Base-by-base conservation (phyloP, 1,140 invertebrate genomes). In the Drosophila arizonae region DNA sequence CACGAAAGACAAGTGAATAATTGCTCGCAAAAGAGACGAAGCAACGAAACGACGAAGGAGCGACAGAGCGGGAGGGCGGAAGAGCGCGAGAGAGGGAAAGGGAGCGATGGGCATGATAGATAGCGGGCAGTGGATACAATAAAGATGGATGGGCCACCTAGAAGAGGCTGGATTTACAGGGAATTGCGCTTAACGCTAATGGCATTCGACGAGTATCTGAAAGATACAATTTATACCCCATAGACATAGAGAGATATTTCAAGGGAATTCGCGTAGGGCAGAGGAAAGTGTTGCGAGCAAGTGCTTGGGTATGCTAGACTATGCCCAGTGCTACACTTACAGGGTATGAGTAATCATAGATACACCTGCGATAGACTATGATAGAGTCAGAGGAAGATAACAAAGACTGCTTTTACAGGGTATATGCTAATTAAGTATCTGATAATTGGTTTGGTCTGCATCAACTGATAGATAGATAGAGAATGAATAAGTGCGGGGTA, bases 151-250 rank as follows among this genome's bases (percentile, higher is more conserved):
- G 43, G 17, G 43, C n/a, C 43, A 17, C 43, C n/a, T 46, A 15
- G n/a, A 17, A 8, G 43, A 17, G 6, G 28, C 51, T 33, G 26
- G n/a, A 54, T n/a, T 30, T 54, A 28, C 26, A 17, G 51, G 51
- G 51, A 54, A 55, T 39, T 36, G n/a, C 26, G 50, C 30, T 55
- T 55, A 55, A 6, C n/a, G 52, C 52, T 55, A 55, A 39, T 55
- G 52, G 52, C 30, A 33, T 36, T 54, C 46, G 46, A 13, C 46
- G 46, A 6, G 46, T 13, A 50, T 50, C 17, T 50, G 17, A 24
- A 10, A 50, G 17, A 50, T 50, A 50, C 46, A 50, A 15, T 45
- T n/a, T 45, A 45, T 8, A 45, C n/a, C 2, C 4, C 43, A 8
- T 45, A 17, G 43, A n/a, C 15, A 45, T 45, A 39, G 11, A 11